Conservation (phyloP, 2,113 vertebrate species). For the Alligator mississippiensis region DNA sequence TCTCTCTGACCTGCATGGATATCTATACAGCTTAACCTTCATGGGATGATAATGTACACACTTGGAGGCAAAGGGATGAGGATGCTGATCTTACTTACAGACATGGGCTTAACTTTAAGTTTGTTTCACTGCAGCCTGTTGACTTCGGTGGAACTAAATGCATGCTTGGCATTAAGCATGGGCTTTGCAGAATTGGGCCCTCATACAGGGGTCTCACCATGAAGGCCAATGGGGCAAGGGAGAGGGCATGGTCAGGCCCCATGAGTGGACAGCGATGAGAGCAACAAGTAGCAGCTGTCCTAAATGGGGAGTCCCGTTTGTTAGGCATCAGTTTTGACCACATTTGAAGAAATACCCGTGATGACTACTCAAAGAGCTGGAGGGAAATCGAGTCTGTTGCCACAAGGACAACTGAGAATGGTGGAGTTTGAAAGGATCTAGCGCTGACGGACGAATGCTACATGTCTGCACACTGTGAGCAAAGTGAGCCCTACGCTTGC, state of each 20-base stretch:
- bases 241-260: neutral
- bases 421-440: neutral
- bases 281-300: neutral
- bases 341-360: neutral
- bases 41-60: neutral
- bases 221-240: neutral
- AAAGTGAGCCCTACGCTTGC: neutral
- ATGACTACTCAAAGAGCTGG: neutral
- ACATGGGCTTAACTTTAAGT: accelerated
- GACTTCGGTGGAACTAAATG: neutral
- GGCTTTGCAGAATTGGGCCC: neutral
- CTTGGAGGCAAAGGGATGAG: neutral
- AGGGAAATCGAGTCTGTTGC: neutral
- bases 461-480: neutral
- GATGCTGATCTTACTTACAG: neutral
- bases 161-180: neutral
- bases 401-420: neutral
- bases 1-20: neutral
- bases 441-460: neutral
- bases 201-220: neutral
- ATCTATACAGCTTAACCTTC: neutral
- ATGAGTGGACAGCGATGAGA: accelerated
- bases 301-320: neutral
- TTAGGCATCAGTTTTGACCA: neutral
- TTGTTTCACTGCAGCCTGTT: neutral